Evolutionary conservation across 2,113 vertebrate genomes (phyloP).

Genomic region (Emydura subglobosa): DNA sequence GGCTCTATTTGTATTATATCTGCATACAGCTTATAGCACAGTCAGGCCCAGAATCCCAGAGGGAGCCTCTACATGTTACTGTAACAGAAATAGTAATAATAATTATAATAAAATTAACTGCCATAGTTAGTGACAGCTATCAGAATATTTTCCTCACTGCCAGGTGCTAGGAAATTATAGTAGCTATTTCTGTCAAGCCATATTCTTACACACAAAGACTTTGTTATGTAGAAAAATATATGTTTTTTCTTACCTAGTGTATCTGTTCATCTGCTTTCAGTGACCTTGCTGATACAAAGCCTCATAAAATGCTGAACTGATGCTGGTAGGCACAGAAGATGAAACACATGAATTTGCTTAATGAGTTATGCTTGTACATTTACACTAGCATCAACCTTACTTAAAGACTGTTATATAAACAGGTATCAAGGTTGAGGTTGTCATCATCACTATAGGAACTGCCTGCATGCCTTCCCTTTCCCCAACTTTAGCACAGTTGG

Average conservation of each 20-base stretch:
- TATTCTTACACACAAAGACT: conserved; percentile 55
- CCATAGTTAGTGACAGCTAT: conserved; percentile 71
- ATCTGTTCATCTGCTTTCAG: conserved; percentile 42
- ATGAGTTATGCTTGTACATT: background rate
- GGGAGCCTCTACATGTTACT: background rate
- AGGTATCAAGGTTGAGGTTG: conserved; percentile 24
- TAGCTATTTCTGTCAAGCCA: conserved; percentile 68
- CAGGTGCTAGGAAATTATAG: conserved; percentile 74
- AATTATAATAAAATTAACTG: conserved; percentile 75
- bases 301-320: background rate
- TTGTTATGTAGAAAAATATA: background rate
- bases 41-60: background rate
- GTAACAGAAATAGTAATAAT: background rate
- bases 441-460: background rate
- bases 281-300: background rate
- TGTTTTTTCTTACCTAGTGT: conserved; percentile 26
- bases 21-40: background rate
- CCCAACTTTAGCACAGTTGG: background rate
- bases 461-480: background rate
- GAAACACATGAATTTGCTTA: conserved; percentile 5
- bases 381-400: background rate
- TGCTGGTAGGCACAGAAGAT: conserved; percentile 1
- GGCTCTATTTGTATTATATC: background rate
- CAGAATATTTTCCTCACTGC: conserved; percentile 43
- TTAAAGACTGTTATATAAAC: conserved; percentile 29